These are phyloP conservation scores for Vireo griseus DNA, from an alignment of 2,797 vertebrate species.

Conservation along the genomic window DNA sequence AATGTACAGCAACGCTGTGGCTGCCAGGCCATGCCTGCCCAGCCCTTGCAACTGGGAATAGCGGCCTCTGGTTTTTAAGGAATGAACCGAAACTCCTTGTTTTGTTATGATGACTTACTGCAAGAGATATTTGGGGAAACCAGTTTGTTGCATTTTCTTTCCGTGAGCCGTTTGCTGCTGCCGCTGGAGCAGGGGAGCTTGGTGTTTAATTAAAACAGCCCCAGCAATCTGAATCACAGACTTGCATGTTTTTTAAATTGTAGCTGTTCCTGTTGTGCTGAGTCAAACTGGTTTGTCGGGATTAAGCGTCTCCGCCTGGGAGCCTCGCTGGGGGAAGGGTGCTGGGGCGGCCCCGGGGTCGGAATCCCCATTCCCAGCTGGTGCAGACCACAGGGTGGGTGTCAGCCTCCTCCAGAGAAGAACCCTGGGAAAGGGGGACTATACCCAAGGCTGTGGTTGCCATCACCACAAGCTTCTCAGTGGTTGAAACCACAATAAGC, in stretches of 20 bases:
- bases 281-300: constrained; percentile 82
- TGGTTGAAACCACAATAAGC: neutral
- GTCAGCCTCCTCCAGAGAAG: neutral
- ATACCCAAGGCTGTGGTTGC: neutral
- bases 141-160: constrained; percentile 65
- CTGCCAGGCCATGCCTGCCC: neutral
- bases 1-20: neutral
- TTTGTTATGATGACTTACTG: constrained; percentile 46
- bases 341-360: neutral
- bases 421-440: neutral
- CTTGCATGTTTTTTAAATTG: constrained; percentile 65
- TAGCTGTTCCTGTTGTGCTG: constrained; percentile 76
- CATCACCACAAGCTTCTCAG: fast-evolving
- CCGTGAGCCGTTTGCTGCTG: constrained; percentile 43
- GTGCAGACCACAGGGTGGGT: neutral
- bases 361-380: neutral
- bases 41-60: neutral
- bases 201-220: constrained; percentile 75
- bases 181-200: constrained; percentile 47
- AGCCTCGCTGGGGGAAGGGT: constrained; percentile 39
- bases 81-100: constrained; percentile 52
- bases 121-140: constrained; percentile 60
- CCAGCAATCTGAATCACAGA: constrained; percentile 76
- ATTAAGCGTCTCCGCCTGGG: constrained; percentile 66
- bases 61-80: constrained; percentile 47